Base-by-base conservation (phyloP, 2,113 vertebrate genomes). In the Cyphomyrus discorhynchus region DNA sequence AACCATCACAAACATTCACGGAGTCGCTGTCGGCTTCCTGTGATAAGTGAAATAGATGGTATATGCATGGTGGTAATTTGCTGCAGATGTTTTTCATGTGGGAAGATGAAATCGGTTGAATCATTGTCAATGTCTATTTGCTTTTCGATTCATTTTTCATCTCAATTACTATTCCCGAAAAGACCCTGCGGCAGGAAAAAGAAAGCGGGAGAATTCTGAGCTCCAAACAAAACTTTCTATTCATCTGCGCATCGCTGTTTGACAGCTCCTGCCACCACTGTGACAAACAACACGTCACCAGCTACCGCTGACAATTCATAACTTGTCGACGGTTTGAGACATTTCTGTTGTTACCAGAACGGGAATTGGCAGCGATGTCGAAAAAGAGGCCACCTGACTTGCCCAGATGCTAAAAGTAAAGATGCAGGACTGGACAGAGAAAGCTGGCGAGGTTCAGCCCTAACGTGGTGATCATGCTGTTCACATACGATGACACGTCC, bases 121-220 rank as follows among this genome's bases (percentile, higher is more conserved):
- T 80, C 74, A 80, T 42, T 80, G 74, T 80, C 74, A 39, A 80
- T 80, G 74, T 80, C 74, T 80, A 39, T 80, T 80, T 80, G 74
- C 19, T 80, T 80, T 42, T 80, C 74, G 35, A 80, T 80, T 80
- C 74, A 80, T 80, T 80, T 80, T 80, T 80, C 74, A 80, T 80
- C 35, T 80, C 74, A 80, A 80, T 80, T 80, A 80, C 74, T 42
- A 80, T 80, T 42, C 74, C 74, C 8, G 35, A 35, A 80, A 80
- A 80, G 31, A 80, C 74, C 74, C 74, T 39, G 74, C 74, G 74
- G 74, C 74, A 80, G 74, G 74, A 35, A 19, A 80, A 80, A 80
- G 31, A 42, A 80, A 39, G 11, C 35, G 31, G 35, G 74, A 19
- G 74, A 80, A 80, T 42, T 80, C 15, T 42, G 74, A 80, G 35